Evolutionary conservation across 2,797 vertebrate species (phyloP), one percentile per base, ranked within the genome.

Genomic region (Aphelocoma californica): DNA sequence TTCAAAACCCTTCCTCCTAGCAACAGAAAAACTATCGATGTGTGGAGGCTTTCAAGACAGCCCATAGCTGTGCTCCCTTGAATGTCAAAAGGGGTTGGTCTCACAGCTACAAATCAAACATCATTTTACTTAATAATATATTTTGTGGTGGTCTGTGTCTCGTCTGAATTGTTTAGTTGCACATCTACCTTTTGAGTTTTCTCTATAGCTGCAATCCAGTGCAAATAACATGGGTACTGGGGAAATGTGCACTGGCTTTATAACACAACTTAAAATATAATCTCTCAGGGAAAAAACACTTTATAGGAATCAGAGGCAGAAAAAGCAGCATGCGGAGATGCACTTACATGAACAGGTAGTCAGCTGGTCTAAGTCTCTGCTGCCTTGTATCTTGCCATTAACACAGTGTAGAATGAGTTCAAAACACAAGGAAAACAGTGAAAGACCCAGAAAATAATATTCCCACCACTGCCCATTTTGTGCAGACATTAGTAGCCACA

Each of bases 31-130:
- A 45, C 94, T 94, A 94, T 96, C 90, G 91, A 97, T 91, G 95
- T 90, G 90, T 74, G 56, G 93, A 97, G 79, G 60, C 94, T 97
- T 97, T 93, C 92, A 95, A 81, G 96, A 92, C 94, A 96, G 88
- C 96, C 97, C 92, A 80, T 51, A 95, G 95, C 95, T 95, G 60
- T 91, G 69, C 84, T 97, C 93, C 79, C 91, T 95, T 86, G 90
- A 91, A 94, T 94, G 96, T 94, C 95, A 90, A 82, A 95, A 96
- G 95, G 71, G 95, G 77, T 75, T 90, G 93, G 93, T 95, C 96
- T 97, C 97, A 95, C 91, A 95, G 96, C 92, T 95, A 96, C 95
- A 97, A 98, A 97, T 98, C 97, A 97, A 97, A 96, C 90, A 95
- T 88, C 95, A 95, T 97, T 98, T 97, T 92, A 92, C 86, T 96